Conservation (phyloP, 1,140 invertebrate genomes). For the Laupala kohalensis region DNA sequence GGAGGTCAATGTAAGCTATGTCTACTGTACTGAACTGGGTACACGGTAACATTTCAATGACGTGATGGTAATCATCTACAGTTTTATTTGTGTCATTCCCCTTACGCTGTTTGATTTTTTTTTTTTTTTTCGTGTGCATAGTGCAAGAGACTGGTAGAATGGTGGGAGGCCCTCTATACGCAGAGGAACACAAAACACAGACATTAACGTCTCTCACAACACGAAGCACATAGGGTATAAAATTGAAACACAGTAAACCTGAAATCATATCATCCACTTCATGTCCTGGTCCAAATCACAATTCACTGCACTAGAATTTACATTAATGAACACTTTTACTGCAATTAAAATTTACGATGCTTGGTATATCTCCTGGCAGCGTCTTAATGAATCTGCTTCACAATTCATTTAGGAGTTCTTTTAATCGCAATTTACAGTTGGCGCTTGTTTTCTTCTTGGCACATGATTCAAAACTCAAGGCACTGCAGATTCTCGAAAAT, state of each 20-base stretch:
- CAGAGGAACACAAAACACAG: background rate
- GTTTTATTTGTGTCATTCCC: background rate
- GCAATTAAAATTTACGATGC: conserved; percentile 1
- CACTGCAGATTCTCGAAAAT: conserved; percentile 9
- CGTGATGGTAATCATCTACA: background rate
- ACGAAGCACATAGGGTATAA: conserved; percentile 5
- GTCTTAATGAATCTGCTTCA: background rate
- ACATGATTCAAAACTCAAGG: conserved; percentile 12
- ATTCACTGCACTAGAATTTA: background rate
- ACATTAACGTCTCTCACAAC: background rate
- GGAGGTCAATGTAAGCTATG: conserved; percentile 1
- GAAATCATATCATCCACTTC: background rate
- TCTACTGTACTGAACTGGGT: conserved; percentile 1
- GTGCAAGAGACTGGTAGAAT: background rate
- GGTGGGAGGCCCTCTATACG: background rate
- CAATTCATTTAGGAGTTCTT: background rate
- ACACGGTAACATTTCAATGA: conserved; percentile 4
- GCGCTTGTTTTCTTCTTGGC: conserved; percentile 4
- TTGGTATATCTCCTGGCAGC: background rate
- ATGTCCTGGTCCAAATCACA: background rate
- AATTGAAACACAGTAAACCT: background rate
- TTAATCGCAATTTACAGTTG: background rate
- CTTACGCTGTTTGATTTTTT: too few species aligned
- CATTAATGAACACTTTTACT: conserved; percentile 9
- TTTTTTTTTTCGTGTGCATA: background rate